These are phyloP conservation scores for Cygnus atratus DNA, from an alignment of 2,113 vertebrate species.

Conservation along the genomic window DNA sequence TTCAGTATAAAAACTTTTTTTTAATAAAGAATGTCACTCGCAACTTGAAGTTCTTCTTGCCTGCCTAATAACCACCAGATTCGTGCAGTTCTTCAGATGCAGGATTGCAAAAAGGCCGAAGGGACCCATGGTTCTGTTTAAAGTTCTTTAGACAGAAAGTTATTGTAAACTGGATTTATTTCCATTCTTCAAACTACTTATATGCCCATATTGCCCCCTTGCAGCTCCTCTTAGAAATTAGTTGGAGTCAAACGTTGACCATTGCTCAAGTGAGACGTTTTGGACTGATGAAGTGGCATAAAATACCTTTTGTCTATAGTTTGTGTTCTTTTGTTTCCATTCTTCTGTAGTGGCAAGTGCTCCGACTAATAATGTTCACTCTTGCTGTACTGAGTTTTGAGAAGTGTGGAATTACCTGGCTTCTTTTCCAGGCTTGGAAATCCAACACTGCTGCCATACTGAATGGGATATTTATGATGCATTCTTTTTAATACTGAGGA, in stretches of 20 bases:
- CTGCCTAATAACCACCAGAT: constrained; percentile 14
- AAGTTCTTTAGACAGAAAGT: not conserved
- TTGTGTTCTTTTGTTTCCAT: constrained; percentile 53
- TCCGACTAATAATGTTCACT: not conserved
- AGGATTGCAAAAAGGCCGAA: not conserved
- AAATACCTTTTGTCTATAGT: constrained; percentile 40
- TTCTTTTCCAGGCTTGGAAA: constrained; percentile 28
- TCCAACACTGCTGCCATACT: not conserved
- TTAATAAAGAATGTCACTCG: constrained; percentile 52
- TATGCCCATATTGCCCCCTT: constrained; percentile 9
- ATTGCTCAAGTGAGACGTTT: constrained; percentile 20
- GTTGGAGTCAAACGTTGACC: constrained; percentile 1
- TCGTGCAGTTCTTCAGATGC: not conserved
- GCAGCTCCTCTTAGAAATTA: constrained; percentile 22
- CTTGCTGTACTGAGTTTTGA: constrained; percentile 41
- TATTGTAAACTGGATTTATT: constrained; percentile 22
- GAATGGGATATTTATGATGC: constrained; percentile 10
- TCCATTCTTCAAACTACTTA: not conserved
- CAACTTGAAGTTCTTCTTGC: constrained; percentile 45
- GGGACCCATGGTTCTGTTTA: not conserved
- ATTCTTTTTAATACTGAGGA: constrained; percentile 41
- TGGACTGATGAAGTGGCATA: constrained; percentile 1
- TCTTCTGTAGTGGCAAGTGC: constrained; percentile 50
- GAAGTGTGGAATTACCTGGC: constrained; percentile 38
- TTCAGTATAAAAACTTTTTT: constrained; percentile 58